Base-by-base conservation (phyloP, 2,888 invertebrate species). In the Drosophila nigricruria region DNA sequence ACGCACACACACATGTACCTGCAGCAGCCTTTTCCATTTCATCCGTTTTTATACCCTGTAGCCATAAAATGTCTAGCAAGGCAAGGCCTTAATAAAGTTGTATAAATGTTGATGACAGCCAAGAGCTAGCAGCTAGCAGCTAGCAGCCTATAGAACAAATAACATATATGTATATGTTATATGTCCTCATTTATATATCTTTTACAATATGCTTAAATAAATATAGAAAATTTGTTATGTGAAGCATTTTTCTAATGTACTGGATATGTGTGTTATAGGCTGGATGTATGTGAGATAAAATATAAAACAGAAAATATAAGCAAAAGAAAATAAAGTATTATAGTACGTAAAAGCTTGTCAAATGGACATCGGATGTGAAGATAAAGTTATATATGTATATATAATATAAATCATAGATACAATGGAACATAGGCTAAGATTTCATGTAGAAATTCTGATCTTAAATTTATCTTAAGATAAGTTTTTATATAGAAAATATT, bases 11-110 rank as follows among this genome's bases (percentile, higher is more conserved):
- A 61, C 40, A 70, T 3, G 3, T 53, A 79, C 72, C 74, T 81
- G 80, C 84, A 77, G 64, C 68, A 63, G 72, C 73, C 52, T 47
- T 61, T 61, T 50, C 43, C 58, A 65, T 73, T 61, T 73, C 38
- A 78, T 61, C 40, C 69, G 40, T 45, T 69, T 69, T 69, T 50
- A 40, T 70, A 53, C 52, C 54, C 64, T 56, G 25, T 64, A 64
- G 47, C 56, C 65, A 76, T 74, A 70, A 74, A 76, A 65, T 70
- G 36, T 32, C 64, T 64, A 40, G 38, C 57, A 47, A 49, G 5
- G 61, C 49, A 23, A 56, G 57, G 36, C 50, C 73, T 69, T 68
- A 66, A 64, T 69, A 73, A 77, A 73, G 73, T 77, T 68, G 59
- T 57, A 56, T 62, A 56, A 56, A 42, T 59, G 64, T 62, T 45